phyloP scores from a whole-genome alignment of 2,888 invertebrate genomes.

The Patella caerulea region DNA sequence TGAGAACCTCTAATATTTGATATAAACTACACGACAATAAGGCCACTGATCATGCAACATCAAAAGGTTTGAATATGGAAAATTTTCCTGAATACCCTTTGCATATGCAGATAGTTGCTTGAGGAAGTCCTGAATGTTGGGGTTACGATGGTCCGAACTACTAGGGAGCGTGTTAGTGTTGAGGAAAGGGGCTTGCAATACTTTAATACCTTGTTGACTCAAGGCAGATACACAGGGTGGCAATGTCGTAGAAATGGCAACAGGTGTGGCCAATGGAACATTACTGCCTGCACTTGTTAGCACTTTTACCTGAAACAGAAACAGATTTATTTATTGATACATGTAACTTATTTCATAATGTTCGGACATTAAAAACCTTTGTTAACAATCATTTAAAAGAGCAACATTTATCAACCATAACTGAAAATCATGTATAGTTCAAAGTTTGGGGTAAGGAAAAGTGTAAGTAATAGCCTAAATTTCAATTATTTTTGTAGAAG shows the following conservation, averaged over 20 bases:
- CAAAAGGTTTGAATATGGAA: conserved; percentile 5
- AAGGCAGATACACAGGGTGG: conserved; percentile 79
- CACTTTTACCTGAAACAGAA: conserved; percentile 75
- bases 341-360: not conserved
- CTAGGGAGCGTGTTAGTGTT: conserved; percentile 40
- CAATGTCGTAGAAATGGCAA: conserved; percentile 76
- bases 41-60: conserved; percentile 18
- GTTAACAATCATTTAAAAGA: not conserved
- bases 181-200: conserved; percentile 41
- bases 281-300: conserved; percentile 74
- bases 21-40: too few relatives aligned
- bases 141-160: conserved; percentile 27
- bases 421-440: too few relatives aligned
- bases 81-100: conserved; percentile 42
- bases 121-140: conserved; percentile 44
- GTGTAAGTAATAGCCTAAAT: too few relatives aligned
- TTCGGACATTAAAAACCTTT: not conserved
- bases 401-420: not conserved
- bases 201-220: conserved; percentile 60
- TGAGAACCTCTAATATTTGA: too few relatives aligned
- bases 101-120: conserved; percentile 45
- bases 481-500: too few relatives aligned
- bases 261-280: conserved; percentile 73
- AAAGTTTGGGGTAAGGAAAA: too few relatives aligned
- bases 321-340: conserved; percentile 11